These are phyloP conservation scores for Alexandromys oeconomus DNA, from an alignment of 2,797 vertebrate genomes.

Conservation along the genomic window DNA sequence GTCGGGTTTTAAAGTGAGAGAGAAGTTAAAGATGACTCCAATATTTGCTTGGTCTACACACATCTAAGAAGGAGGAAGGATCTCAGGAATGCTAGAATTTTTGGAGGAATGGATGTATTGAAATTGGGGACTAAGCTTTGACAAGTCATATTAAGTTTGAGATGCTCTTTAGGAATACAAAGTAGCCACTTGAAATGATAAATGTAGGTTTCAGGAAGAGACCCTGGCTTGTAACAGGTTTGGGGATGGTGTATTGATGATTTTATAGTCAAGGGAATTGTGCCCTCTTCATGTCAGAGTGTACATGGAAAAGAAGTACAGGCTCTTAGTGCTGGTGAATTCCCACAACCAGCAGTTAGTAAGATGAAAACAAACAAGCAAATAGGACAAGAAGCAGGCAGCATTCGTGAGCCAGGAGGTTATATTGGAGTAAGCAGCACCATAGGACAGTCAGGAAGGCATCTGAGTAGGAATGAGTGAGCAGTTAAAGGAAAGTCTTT, in stretches of 20 bases:
- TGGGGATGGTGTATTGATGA: background rate
- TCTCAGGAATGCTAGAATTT: background rate
- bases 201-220: background rate
- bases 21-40: background rate
- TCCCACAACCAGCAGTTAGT: background rate
- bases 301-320: background rate
- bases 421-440: background rate
- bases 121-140: constrained; percentile 30
- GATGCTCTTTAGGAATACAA: background rate
- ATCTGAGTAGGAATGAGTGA: background rate
- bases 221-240: background rate
- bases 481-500: background rate
- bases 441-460: background rate
- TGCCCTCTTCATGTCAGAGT: background rate
- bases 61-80: background rate
- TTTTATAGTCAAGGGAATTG: constrained; percentile 2
- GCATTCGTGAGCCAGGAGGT: background rate
- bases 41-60: background rate
- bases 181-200: background rate
- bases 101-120: background rate
- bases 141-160: background rate
- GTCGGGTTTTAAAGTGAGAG: background rate
- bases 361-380: background rate
- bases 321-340: background rate
- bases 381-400: background rate